Evolutionary conservation across 2,888 invertebrate genomes (phyloP).

Genomic region (Oasisia sp.): DNA sequence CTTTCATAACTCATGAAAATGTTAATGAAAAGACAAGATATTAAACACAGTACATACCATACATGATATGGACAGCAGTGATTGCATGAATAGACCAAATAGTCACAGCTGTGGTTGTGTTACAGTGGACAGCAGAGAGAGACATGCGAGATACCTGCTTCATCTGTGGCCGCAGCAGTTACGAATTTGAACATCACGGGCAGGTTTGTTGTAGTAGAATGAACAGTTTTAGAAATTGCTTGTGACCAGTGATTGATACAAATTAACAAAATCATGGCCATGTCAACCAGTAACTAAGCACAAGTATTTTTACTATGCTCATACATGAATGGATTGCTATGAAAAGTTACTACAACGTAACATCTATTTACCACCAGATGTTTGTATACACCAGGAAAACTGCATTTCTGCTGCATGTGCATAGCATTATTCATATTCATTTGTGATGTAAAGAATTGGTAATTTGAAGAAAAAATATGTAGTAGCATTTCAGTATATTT

Average conservation of each 20-base stretch:
- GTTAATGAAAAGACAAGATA: too few relatives aligned
- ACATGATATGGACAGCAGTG: not conserved
- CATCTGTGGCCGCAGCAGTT: conserved; percentile 65
- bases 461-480: too few relatives aligned
- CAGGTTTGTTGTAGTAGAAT: conserved; percentile 46
- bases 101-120: conserved; percentile 23
- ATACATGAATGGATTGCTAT: not conserved
- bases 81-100: not conserved
- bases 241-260: not conserved
- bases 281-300: not conserved
- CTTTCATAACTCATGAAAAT: too few relatives aligned
- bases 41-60: too few relatives aligned
- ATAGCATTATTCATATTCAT: not conserved
- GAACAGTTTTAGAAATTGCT: not conserved
- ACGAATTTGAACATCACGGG: conserved; percentile 67
- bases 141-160: conserved; percentile 67
- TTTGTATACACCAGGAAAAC: not conserved
- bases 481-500: too few relatives aligned
- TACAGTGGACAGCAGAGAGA: conserved; percentile 66
- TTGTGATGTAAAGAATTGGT: not conserved
- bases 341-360: not conserved
- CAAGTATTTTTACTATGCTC: not conserved
- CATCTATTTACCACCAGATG: not conserved
- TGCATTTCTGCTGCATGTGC: not conserved
- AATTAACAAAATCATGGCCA: not conserved